Conservation (phyloP, 1,140 invertebrate species). For the Drosophila arizonae region DNA sequence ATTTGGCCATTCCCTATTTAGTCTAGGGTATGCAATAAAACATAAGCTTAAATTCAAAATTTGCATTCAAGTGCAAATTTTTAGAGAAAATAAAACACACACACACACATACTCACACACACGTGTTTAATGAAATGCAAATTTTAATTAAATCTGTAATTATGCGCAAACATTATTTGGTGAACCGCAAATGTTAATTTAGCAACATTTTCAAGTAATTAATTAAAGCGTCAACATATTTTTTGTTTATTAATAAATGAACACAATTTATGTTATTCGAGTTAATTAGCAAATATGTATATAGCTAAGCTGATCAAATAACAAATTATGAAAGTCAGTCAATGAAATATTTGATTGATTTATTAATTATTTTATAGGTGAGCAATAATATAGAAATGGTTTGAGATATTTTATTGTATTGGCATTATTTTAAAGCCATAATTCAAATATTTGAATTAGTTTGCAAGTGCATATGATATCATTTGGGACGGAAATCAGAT, state of each 20-base stretch:
- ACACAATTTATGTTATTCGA: background rate
- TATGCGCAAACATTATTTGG: constrained; percentile 54
- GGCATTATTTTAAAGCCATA: too few species aligned
- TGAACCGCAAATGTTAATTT: constrained; percentile 60
- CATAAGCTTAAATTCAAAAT: constrained; percentile 3
- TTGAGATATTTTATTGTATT: too few species aligned
- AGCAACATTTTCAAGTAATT: constrained; percentile 54
- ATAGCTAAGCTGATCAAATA: background rate
- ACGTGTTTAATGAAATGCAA: constrained; percentile 50
- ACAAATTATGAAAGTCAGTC: background rate
- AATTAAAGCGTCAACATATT: constrained; percentile 36
- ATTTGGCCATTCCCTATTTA: background rate
- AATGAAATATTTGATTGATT: background rate
- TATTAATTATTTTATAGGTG: too few species aligned
- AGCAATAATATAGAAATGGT: background rate
- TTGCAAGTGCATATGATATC: too few species aligned
- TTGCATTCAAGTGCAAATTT: constrained; percentile 9
- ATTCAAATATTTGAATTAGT: too few species aligned
- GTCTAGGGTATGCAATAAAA: background rate
- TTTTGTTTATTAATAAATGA: constrained; percentile 12
- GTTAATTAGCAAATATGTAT: constrained; percentile 1
- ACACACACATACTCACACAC: background rate
- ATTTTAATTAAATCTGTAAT: constrained; percentile 74
- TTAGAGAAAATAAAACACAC: background rate
- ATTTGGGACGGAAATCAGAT: too few species aligned